Evolutionary conservation across 30 jellyfish, hydroid and myxozoan species (phyloP).

Genomic region (Cassiopea xamachana): DNA sequence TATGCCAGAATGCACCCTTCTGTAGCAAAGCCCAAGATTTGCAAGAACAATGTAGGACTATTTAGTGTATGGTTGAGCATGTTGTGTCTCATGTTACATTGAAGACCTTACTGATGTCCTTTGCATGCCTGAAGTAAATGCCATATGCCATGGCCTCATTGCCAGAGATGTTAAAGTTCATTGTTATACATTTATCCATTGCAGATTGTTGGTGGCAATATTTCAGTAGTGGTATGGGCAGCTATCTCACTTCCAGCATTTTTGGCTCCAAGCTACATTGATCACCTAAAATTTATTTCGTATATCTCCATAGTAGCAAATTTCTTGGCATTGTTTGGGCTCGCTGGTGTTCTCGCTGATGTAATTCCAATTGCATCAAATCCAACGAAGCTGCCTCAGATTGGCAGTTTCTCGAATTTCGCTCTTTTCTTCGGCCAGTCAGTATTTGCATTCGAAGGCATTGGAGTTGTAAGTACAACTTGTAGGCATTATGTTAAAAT

Average conservation of each 20-base stretch:
- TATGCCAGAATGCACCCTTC: too few species aligned
- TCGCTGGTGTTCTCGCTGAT: slow-evolving; percentile 70
- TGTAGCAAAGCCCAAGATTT: too few species aligned
- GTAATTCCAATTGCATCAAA: slow-evolving; percentile 43
- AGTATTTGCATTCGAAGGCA: slow-evolving; percentile 90
- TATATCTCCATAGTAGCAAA: slow-evolving; percentile 67
- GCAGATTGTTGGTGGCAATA: slow-evolving; percentile 38
- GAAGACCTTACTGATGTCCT: too few species aligned
- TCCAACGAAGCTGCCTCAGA: slow-evolving; percentile 47
- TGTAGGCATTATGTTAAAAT: not conserved
- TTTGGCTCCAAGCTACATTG: slow-evolving; percentile 40
- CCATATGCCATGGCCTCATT: too few species aligned
- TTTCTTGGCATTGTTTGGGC: slow-evolving; percentile 68
- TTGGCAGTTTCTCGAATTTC: slow-evolving; percentile 23
- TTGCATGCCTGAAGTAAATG: too few species aligned
- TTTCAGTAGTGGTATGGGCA: slow-evolving; percentile 63
- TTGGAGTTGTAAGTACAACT: slow-evolving; percentile 77
- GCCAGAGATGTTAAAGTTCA: too few species aligned
- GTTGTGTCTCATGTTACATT: too few species aligned
- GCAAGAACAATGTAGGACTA: too few species aligned
- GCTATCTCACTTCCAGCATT: slow-evolving; percentile 58
- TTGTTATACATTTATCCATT: too few species aligned
- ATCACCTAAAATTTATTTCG: slow-evolving; percentile 62
- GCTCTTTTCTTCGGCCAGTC: slow-evolving; percentile 84
- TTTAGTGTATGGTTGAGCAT: too few species aligned